Evolutionary conservation across 2,888 invertebrate genomes (phyloP), one percentile per base, ranked within the genome.

Genomic region (Chouioia cunea): DNA sequence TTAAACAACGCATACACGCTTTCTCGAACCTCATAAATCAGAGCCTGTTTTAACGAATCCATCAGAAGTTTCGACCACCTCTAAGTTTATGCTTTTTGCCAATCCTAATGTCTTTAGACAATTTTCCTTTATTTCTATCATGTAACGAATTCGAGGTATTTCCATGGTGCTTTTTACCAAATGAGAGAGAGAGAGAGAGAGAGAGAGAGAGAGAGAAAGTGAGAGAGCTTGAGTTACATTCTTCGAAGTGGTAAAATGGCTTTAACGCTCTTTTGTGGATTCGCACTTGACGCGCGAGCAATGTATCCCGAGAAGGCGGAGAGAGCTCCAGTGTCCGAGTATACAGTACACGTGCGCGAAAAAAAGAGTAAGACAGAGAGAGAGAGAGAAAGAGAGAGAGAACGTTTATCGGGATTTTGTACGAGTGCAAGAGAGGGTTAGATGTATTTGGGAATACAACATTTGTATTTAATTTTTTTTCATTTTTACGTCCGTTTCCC

Each of bases 191-290:
- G 22, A 22, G 47, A 58, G 36, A 52, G 58, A 16, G 15, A 36
- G 27, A 15, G 16, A 10, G 48, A 15, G 20, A n/a, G 14, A 15
- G 20, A 20, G 58, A 4, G 48, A 6, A 18, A 14, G 47, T 10
- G 8, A 4, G 43, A 27, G 47, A 22, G 57, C 54, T 73, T 63
- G 66, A 47, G 63, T 69, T 70, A 70, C 73, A 64, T 70, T 70
- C 69, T 27, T 44, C 65, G 72, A 65, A 73, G 60, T 54, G 67
- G 65, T 57, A 59, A 67, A 71, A 71, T 64, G 71, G 64, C 71
- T 59, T 59, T 63, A 58, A 50, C 60, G 62, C 65, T 59, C 71
- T 71, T 71, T 67, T 72, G 65, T 43, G 65, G 65, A 73, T 70
- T 73, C 73, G 69, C 68, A 73, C 73, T 73, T 70, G 65, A 53